Evolutionary conservation across 1,140 invertebrate species (phyloP).

Genomic region (Asobara japonica): DNA sequence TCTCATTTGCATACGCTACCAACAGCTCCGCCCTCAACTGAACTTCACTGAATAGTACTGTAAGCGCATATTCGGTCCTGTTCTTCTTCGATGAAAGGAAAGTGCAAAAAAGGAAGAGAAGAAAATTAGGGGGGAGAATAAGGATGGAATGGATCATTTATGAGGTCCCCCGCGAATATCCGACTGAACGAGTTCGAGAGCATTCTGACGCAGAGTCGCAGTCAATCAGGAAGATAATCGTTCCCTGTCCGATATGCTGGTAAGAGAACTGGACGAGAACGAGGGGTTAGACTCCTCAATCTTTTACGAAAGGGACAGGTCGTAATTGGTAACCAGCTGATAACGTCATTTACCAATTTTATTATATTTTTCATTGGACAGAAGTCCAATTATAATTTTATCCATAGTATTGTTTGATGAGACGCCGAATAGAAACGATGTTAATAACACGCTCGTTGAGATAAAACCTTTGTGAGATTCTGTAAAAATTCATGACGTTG

Average conservation of each 20-base stretch:
- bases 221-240: conserved; percentile 42
- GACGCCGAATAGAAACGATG: too few relatives aligned
- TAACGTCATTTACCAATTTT: neutral
- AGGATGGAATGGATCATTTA: conserved; percentile 33
- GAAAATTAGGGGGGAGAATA: conserved; percentile 16
- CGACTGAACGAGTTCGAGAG: neutral
- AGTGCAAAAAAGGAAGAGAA: conserved; percentile 5
- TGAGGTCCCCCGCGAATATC: conserved; percentile 33
- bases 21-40: conserved; percentile 10
- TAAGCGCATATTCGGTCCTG: neutral
- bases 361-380: too few relatives aligned
- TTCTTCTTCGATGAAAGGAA: neutral
- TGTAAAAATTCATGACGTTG: too few relatives aligned
- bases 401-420: too few relatives aligned
- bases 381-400: too few relatives aligned
- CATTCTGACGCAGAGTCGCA: conserved; percentile 29
- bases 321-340: neutral
- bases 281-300: neutral
- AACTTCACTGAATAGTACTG: conserved; percentile 25
- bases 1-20: conserved; percentile 10
- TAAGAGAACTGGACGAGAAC: neutral
- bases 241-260: neutral
- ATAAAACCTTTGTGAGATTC: too few relatives aligned
- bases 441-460: too few relatives aligned
- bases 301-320: conserved; percentile 8